These are phyloP conservation scores for Carcharodon carcharias DNA, from an alignment of 2,797 vertebrate genomes.

Conservation along the genomic window DNA sequence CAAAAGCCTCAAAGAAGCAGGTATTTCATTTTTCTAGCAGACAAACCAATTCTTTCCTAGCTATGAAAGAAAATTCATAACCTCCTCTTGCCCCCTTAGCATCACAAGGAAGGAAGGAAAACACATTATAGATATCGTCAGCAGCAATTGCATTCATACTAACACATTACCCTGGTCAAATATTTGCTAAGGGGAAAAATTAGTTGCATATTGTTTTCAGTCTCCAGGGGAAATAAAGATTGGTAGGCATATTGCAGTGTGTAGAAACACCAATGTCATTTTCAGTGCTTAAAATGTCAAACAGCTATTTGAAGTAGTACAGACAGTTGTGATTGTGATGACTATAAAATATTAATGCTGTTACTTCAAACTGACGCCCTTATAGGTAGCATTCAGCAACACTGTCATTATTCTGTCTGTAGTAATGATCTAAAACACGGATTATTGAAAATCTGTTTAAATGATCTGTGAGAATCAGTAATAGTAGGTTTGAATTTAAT, in stretches of 20 bases:
- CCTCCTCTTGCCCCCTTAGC: neutral
- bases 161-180: neutral
- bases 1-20: neutral
- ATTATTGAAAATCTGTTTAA: slow-evolving; percentile 14
- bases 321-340: slow-evolving; percentile 4
- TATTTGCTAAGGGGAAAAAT: neutral
- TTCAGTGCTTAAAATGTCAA: slow-evolving; percentile 19
- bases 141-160: neutral
- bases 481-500: slow-evolving; percentile 24
- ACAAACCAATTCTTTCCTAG: neutral
- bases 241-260: neutral
- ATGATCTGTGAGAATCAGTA: slow-evolving; percentile 25
- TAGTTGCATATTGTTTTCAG: neutral
- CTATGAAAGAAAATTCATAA: neutral
- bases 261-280: neutral
- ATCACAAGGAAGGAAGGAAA: neutral
- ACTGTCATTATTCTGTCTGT: slow-evolving; percentile 24
- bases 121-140: neutral
- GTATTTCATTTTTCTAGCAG: neutral
- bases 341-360: neutral
- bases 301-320: slow-evolving; percentile 6
- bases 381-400: slow-evolving; percentile 10
- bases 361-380: slow-evolving; percentile 21
- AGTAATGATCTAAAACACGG: slow-evolving; percentile 25
- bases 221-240: neutral